Conservation (phyloP, 53 echinoderm and acorn worm species). For the Pentamera pediparva region DNA sequence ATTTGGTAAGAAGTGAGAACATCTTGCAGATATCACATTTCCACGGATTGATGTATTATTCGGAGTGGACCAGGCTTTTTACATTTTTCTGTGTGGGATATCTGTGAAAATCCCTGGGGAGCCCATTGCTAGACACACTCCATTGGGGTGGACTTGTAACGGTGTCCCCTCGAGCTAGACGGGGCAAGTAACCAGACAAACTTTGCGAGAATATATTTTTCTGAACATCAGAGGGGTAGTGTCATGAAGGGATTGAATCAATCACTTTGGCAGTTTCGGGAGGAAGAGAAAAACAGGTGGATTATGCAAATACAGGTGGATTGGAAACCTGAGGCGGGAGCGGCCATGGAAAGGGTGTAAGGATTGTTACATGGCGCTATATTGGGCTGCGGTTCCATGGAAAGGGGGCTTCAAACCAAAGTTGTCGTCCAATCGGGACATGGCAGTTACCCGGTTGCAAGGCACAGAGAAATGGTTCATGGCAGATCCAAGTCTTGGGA, state of each 20-base stretch:
- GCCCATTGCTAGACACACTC: conserved; percentile 5
- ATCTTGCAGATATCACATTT: conserved; percentile 8
- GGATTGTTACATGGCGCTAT: background rate
- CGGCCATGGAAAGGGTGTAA: background rate
- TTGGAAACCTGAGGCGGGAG: background rate
- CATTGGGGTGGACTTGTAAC: conserved; percentile 21
- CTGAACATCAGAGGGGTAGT: background rate
- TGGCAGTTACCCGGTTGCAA: background rate
- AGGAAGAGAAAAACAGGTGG: background rate
- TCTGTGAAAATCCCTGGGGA: conserved; percentile 7
- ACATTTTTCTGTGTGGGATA: background rate
- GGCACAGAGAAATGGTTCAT: background rate
- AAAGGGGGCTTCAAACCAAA: background rate
- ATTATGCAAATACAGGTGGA: background rate
- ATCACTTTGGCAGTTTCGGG: background rate
- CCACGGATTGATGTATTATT: conserved; percentile 13
- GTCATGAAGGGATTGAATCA: conserved; percentile 4
- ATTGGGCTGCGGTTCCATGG: background rate
- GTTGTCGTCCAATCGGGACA: background rate
- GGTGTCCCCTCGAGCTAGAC: background rate
- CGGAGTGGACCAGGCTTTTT: background rate
- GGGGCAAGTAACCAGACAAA: background rate
- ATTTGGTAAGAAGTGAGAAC: background rate
- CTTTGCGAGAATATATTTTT: background rate
- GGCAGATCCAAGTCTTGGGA: background rate